These are phyloP conservation scores for Agriopis leucophaearia DNA, from an alignment of 2,888 invertebrate genomes.

Conservation along the genomic window DNA sequence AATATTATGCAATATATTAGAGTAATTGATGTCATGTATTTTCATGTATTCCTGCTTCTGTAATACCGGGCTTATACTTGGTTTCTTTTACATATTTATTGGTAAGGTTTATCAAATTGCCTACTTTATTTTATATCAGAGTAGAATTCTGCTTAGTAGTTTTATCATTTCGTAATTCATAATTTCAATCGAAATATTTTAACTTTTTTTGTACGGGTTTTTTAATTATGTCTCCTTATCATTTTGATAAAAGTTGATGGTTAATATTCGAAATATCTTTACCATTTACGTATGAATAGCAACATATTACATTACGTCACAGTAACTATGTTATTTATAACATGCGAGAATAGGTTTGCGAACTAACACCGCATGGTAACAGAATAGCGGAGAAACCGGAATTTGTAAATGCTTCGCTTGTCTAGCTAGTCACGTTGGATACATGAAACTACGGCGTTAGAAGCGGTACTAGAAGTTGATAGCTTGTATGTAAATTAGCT, in stretches of 20 bases:
- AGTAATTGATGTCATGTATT: slow-evolving; percentile 35
- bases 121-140: background rate
- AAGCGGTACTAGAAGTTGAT: slow-evolving; percentile 60
- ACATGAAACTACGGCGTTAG: slow-evolving; percentile 40
- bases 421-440: slow-evolving; percentile 59
- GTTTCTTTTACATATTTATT: slow-evolving; percentile 13
- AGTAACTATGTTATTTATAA: slow-evolving; percentile 63
- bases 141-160: background rate
- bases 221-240: background rate
- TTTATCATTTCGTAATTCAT: slow-evolving; percentile 2
- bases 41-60: slow-evolving; percentile 27
- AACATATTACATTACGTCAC: slow-evolving; percentile 48
- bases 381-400: slow-evolving; percentile 76
- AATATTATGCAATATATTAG: slow-evolving; percentile 39
- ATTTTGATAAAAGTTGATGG: background rate
- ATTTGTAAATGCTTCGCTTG: slow-evolving; percentile 64
- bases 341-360: slow-evolving; percentile 57
- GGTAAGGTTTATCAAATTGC: background rate
- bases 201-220: background rate
- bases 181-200: background rate
- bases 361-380: slow-evolving; percentile 66
- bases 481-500: slow-evolving; percentile 63
- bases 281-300: slow-evolving; percentile 17
- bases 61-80: slow-evolving; percentile 9
- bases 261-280: slow-evolving; percentile 12